Conservation (phyloP, 2,888 invertebrate species). For the Crocallis elinguaria region DNA sequence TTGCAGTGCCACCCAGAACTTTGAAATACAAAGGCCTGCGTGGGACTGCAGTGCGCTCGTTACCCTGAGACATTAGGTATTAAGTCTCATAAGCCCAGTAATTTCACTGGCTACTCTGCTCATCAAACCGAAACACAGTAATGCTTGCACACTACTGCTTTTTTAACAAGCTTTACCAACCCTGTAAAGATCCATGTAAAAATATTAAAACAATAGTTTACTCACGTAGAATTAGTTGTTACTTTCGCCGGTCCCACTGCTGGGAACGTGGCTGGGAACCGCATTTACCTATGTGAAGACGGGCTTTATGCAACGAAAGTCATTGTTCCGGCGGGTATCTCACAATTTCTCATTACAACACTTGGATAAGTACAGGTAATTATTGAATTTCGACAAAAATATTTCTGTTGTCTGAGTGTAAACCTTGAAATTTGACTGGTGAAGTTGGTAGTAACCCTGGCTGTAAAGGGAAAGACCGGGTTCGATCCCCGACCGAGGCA, state of each 20-base stretch:
- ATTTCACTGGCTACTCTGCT: too few species aligned
- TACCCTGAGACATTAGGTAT: too few species aligned
- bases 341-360: constrained; percentile 42
- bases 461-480: too few species aligned
- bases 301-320: constrained; percentile 76
- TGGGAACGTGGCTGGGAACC: constrained; percentile 38
- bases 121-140: background rate
- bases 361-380: constrained; percentile 34
- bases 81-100: too few species aligned
- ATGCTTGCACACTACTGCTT: background rate
- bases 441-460: too few species aligned
- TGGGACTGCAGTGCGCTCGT: too few species aligned
- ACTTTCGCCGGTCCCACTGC: constrained; percentile 41
- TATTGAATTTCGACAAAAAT: too few species aligned
- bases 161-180: constrained; percentile 1
- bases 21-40: too few species aligned
- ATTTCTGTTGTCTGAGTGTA: too few species aligned
- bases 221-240: constrained; percentile 30
- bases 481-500: too few species aligned
- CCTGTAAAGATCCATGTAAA: constrained; percentile 42
- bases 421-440: too few species aligned
- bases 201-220: constrained; percentile 38
- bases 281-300: constrained; percentile 27
- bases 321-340: constrained; percentile 54
- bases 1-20: too few species aligned